Base-by-base conservation (phyloP, 2,113 vertebrate species). In the Peromyscus leucopus region DNA sequence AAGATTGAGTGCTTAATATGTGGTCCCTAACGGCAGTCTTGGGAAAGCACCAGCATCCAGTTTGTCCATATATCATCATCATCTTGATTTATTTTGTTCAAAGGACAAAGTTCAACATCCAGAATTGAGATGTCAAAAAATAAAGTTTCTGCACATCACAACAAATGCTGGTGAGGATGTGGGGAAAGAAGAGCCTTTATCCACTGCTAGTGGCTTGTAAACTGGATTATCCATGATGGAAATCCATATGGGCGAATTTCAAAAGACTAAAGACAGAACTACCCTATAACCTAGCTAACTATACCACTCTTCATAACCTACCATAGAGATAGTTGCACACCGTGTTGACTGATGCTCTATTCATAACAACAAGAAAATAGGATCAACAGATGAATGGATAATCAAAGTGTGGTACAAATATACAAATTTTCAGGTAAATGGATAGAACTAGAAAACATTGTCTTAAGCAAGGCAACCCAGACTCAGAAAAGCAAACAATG, bases 121-220 rank as follows among this genome's bases (percentile, higher is more conserved):
- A 96, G 96, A 88, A 97, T 97, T 28, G 97, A 98, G 92, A 96
- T 93, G 90, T 96, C 33, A 96, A 97, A 90, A 96, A 94, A 80
- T 92, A 94, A 69, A 9, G 21, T 55, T 51, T 71, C 65, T 36
- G 19, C 10, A 51, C 24, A 67, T 42, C 11, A 71, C 33, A 71
- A 39, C 10, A 55, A 55, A 88, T 71, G 46, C 5, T 24, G 33
- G 33, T 71, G 67, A 55, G 36, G 48, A 39, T 71, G 39, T 85
- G 13, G 46, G 51, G 31, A 21, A 86, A 36, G n/a, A 33, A 28
- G 8, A 11, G 39, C 61, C 28, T 21, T 88, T 71, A 71, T 2
- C 17, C 31, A 24, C 11, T 71, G 42, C 63, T 55, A 5, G 7
- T 71, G 65, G 65, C 13, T 7, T 16, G 3, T 2, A 51, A 51